These are phyloP conservation scores for Acestrorhynchus altus DNA, from an alignment of 2,797 vertebrate species.

Conservation along the genomic window DNA sequence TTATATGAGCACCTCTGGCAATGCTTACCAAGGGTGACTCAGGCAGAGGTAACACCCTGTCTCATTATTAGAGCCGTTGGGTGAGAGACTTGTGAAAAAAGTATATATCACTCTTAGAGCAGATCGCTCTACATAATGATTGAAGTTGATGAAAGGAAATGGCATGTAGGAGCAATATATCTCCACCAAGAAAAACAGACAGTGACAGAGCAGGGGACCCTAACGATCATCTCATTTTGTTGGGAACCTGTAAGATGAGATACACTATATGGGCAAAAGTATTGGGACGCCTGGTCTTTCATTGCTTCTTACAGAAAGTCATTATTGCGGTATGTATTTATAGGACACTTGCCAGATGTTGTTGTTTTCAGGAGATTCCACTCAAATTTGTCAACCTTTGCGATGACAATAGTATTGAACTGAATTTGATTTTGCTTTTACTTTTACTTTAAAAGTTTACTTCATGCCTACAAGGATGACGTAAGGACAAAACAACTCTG, in stretches of 20 bases:
- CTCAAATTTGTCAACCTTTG: too few relatives aligned
- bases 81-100: constrained; percentile 12
- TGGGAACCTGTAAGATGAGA: background rate
- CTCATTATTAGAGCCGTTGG: constrained; percentile 31
- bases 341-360: too few relatives aligned
- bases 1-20: constrained; percentile 31
- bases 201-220: background rate
- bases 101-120: constrained; percentile 18
- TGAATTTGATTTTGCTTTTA: too few relatives aligned
- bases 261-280: too few relatives aligned
- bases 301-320: too few relatives aligned
- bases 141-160: background rate
- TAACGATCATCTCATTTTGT: background rate
- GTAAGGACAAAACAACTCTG: too few relatives aligned
- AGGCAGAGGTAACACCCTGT: constrained; percentile 39
- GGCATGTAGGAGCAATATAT: background rate
- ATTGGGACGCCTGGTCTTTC: too few relatives aligned
- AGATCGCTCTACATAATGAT: background rate
- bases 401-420: too few relatives aligned
- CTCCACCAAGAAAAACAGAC: background rate
- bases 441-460: too few relatives aligned
- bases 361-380: too few relatives aligned
- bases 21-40: constrained; percentile 40
- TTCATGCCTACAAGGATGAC: too few relatives aligned
- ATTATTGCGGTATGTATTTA: too few relatives aligned